Conservation (phyloP, 2,113 vertebrate species). For the Corvus cornix region DNA sequence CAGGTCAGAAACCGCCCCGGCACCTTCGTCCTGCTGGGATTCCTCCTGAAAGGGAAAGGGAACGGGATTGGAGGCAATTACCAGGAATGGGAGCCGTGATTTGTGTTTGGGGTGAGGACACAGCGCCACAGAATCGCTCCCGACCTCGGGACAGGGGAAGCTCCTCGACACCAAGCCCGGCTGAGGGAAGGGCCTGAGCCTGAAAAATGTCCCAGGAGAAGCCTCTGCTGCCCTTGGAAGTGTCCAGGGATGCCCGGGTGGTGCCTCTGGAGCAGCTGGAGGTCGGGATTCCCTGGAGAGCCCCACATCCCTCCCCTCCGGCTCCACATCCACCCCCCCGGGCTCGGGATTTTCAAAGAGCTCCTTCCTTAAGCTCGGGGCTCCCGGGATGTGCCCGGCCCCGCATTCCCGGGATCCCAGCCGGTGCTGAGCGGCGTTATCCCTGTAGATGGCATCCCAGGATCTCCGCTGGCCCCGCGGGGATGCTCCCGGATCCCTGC, state of each 20-base stretch:
- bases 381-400: neutral
- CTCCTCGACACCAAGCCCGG: neutral
- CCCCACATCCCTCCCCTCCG: neutral
- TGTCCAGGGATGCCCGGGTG: neutral
- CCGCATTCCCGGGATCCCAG: neutral
- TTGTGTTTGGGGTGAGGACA: neutral
- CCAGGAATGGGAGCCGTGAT: neutral
- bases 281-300: neutral
- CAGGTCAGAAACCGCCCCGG: neutral
- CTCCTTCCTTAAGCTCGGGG: neutral
- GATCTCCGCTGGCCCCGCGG: neutral
- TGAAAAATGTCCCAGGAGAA: neutral
- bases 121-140: neutral
- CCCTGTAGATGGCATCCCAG: conserved; percentile 31
- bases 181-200: neutral
- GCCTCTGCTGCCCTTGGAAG: neutral
- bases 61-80: neutral
- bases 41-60: conserved; percentile 35
- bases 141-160: neutral
- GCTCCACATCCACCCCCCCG: neutral
- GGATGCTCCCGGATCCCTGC: neutral
- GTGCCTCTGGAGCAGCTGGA: neutral
- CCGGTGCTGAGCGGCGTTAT: neutral
- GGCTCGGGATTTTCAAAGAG: neutral
- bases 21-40: neutral